Percentiles rank a stretch among this genome's conserved stretches.
Evolutionary conservation across 1,140 invertebrate genomes (phyloP).

Genomic region (Tetramorium alpestre): DNA sequence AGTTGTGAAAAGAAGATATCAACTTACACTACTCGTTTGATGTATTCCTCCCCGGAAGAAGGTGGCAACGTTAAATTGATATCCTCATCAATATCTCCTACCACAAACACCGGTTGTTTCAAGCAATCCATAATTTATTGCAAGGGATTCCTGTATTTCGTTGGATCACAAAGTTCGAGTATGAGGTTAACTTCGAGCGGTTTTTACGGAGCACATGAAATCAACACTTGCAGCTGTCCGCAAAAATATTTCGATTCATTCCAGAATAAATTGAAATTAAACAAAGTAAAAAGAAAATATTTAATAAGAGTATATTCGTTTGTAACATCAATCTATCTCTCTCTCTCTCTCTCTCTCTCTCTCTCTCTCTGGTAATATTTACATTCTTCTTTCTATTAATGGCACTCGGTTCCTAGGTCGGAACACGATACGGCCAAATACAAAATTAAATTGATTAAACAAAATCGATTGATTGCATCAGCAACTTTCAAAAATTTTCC

Average conservation of each 20-base stretch:
- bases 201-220: not conserved
- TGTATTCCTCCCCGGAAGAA: constrained; percentile 87
- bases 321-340: not conserved
- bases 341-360: not conserved
- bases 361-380: not conserved
- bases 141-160: not conserved
- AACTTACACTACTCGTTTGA: constrained; percentile 86
- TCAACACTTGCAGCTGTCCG: not conserved
- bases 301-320: not conserved
- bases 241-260: not conserved
- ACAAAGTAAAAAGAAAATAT: not conserved
- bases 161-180: not conserved
- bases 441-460: no score
- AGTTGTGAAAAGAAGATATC: not conserved
- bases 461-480: no score
- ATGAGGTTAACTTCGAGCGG: not conserved
- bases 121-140: constrained; percentile 71
- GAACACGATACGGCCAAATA: no score
- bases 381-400: not conserved
- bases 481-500: no score
- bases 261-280: not conserved
- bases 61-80: constrained; percentile 85
- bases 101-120: constrained; percentile 78
- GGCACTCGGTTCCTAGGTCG: no score
- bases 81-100: constrained; percentile 83